Percentiles rank a stretch among this genome's conserved stretches.
phyloP scores from a whole-genome alignment of 1,140 invertebrate genomes.

The Lasioglossum albipes region DNA sequence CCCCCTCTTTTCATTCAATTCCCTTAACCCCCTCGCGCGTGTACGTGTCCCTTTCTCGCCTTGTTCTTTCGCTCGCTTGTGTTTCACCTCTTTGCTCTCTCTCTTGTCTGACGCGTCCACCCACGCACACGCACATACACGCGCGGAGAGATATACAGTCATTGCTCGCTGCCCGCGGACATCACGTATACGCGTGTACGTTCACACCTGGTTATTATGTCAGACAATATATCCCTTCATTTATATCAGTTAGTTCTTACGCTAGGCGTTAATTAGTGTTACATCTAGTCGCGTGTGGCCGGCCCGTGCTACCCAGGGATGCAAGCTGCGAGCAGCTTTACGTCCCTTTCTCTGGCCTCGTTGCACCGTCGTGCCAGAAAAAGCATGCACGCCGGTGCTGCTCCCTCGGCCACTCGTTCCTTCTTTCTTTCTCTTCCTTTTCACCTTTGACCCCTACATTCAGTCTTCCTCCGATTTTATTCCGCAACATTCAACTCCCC shows the following conservation, averaged over 20 bases:
- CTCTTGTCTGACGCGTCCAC: neutral
- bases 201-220: constrained; percentile 60
- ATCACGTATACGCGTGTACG: constrained; percentile 40
- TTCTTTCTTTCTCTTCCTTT: neutral
- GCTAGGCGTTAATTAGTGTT: constrained; percentile 78
- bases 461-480: neutral
- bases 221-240: constrained; percentile 68
- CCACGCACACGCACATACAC: neutral
- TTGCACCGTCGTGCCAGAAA: constrained; percentile 43
- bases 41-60: constrained; percentile 4
- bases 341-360: constrained; percentile 21
- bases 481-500: no score
- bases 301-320: constrained; percentile 75
- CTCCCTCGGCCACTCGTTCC: neutral
- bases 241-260: constrained; percentile 72
- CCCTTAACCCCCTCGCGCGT: constrained; percentile 32
- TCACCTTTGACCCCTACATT: neutral
- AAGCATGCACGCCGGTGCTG: constrained; percentile 43
- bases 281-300: constrained; percentile 78
- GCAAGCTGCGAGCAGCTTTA: constrained; percentile 45
- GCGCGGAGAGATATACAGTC: neutral
- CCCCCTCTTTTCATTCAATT: constrained; percentile 50
- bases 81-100: neutral
- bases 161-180: neutral
- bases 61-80: constrained; percentile 22